Base-by-base conservation (phyloP, 2,113 vertebrate genomes). In the Emydura subglobosa region DNA sequence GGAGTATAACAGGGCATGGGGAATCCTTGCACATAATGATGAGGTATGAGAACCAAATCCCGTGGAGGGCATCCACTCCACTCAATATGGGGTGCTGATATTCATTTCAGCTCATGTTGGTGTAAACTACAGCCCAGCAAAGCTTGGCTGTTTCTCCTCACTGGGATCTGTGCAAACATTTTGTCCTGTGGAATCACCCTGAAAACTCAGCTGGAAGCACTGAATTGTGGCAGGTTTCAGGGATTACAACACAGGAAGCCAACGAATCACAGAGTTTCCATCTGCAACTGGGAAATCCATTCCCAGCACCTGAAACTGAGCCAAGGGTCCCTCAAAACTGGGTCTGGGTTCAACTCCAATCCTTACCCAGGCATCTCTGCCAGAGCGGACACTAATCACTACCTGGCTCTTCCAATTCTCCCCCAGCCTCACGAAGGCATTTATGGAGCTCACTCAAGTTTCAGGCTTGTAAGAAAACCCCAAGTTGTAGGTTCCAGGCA, bases 21-120 rank as follows among this genome's bases (percentile, higher is more conserved):
- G 53, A 74, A 74, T 3, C 16, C 39, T 78, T 22, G 4, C n/a
- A 42, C 21, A 44, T 0, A 0, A 2, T 1, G 1, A 2, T 82
- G 59, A 89, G 34, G 81, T 22, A 51, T 24, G 83, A 57, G 44
- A 91, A 87, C 6, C 0, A 0, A 14, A 5, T 74, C 72, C 47
- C 65, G 44, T 79, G 47, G 21, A 91, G 44, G 2, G 17, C 25
- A 34, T 86, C 79, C 72, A 42, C 44, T 22, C 72, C 39, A 27
- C 21, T 42, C 72, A 68, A 42, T 11, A 24, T 44, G 24, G 72
- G 39, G 11, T 76, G 83, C 39, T 19, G 24, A 78, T 86, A 72
- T 14, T 79, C 86, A 47, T 65, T 51, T 82, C 11, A 51, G 82
- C 16, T 44, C 2, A n/a, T 82, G 51, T 27, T 85, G 17, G 34